Evolutionary conservation across 2,113 vertebrate species (phyloP).

Genomic region (Amblyornis subalaris): DNA sequence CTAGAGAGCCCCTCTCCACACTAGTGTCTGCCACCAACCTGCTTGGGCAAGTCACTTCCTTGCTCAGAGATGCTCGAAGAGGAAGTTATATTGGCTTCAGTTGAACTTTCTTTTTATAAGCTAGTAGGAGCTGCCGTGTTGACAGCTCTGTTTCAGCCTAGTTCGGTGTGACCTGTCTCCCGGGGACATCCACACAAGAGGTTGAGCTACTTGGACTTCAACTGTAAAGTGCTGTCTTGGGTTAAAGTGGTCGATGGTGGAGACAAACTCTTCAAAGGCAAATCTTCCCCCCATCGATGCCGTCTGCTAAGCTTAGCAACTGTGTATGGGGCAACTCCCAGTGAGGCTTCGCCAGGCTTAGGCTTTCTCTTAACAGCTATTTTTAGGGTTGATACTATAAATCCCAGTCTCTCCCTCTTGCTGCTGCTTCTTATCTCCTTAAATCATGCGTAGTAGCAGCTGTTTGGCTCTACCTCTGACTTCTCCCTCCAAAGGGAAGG

Average conservation of each 20-base stretch:
- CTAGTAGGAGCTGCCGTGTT: background rate
- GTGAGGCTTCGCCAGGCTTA: conserved; percentile 15
- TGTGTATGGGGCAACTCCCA: background rate
- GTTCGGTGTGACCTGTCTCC: background rate
- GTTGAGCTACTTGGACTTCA: background rate
- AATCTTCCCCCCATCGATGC: background rate
- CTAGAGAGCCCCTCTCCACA: background rate
- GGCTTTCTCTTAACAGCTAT: conserved; percentile 33
- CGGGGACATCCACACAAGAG: background rate
- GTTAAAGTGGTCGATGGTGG: background rate
- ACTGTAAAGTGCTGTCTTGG: background rate
- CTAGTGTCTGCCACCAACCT: conserved; percentile 13
- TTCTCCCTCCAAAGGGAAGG: conserved; percentile 37
- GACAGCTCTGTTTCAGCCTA: background rate
- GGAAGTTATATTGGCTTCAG: conserved; percentile 37
- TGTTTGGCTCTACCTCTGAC: conserved; percentile 43
- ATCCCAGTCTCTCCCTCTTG: conserved; percentile 22
- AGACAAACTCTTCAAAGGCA: background rate
- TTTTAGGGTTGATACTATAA: conserved; percentile 51
- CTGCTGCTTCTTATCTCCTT: conserved; percentile 46
- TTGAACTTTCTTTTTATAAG: conserved; percentile 38
- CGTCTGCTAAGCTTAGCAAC: background rate
- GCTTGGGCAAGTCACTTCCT: conserved; percentile 42
- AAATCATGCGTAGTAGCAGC: conserved; percentile 49
- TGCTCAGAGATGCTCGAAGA: background rate